Evolutionary conservation across 2,113 vertebrate species (phyloP), one percentile per base, ranked within the genome.

Genomic region (Archocentrus centrarchus): DNA sequence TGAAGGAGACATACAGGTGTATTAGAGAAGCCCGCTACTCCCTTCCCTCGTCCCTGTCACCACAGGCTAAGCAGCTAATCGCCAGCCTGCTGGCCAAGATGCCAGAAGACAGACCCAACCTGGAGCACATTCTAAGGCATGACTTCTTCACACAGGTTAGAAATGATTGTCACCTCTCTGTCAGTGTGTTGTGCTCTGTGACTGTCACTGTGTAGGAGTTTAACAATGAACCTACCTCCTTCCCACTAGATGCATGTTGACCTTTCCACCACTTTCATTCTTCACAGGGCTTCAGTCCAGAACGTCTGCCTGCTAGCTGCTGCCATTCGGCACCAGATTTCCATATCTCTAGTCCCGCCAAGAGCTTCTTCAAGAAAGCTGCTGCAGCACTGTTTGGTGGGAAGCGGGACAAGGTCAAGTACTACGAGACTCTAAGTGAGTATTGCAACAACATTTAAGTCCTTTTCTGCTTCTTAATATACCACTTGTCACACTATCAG

Each of bases 331-430:
- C 97, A 83, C 98, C 98, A 66, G 98, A 99, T 85, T 99, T 99
- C 93, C 98, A 99, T 80, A 89, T 99, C 88, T 98, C 98, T 62
- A 99, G 98, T 91, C 98, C 98, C 11, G 97, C 98, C 61, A 99
- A 98, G 94, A 99, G 97, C 91, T 99, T 99, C 93, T 99, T 99
- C 93, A 98, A 97, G 94, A 99, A 99, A 92, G 98, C 98, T 7
- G 98, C 98, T 6, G 98, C 98, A 59, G 98, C 98, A 10, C 96
- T 99, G 17, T 99, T 99, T 63, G 98, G 98, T 59, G 98, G 98
- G 70, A 98, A 97, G 94, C 97, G 97, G 91, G 98, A 99, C 93
- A 99, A 99, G 95, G 97, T 97, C 86, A 98, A 97, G 96, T 98
- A 98, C 90, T 97, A 98, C 1, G 98, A 99, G 63, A 96, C 96